Evolutionary conservation across 37 sponge, comb jelly and placozoan species (phyloP).

Genomic region (Halichondria panicea): DNA sequence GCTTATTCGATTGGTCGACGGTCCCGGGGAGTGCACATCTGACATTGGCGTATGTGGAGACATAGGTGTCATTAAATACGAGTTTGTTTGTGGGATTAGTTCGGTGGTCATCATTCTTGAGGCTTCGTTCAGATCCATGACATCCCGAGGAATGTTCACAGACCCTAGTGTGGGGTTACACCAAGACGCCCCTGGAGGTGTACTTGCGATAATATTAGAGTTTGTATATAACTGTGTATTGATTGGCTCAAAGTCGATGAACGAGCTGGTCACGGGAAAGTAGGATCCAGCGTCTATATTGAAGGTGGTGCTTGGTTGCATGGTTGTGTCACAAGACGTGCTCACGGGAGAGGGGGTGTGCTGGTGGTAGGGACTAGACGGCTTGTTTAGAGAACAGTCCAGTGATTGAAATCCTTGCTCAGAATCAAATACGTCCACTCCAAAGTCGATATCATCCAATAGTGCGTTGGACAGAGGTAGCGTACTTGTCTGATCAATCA

Average conservation of each 20-base stretch:
- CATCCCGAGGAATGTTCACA: no score
- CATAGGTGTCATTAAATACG: no score
- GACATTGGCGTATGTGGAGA: no score
- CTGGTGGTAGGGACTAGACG: slow-evolving; percentile 8
- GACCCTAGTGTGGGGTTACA: not conserved
- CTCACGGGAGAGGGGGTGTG: slow-evolving; percentile 2
- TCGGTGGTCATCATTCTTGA: no score
- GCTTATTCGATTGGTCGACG: no score
- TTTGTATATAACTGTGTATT: not conserved
- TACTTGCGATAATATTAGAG: not conserved
- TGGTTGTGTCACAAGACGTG: no score
- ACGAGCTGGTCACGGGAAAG: no score
- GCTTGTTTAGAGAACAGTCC: not conserved
- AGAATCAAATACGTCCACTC: slow-evolving; percentile 44
- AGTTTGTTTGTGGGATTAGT: no score
- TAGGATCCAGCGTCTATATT: no score
- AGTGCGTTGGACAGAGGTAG: slow-evolving; percentile 5
- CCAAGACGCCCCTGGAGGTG: not conserved
- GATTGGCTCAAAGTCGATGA: not conserved
- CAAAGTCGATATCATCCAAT: slow-evolving; percentile 47
- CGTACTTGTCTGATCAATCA: not conserved
- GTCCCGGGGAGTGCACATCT: no score
- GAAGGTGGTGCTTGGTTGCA: no score
- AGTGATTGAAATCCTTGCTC: slow-evolving; percentile 21
- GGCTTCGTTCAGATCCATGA: no score